A percentile compares a stretch with the other conserved stretches of the same genome.
phyloP scores from a whole-genome alignment of 2,888 invertebrate genomes.

The Germaria angustata region DNA sequence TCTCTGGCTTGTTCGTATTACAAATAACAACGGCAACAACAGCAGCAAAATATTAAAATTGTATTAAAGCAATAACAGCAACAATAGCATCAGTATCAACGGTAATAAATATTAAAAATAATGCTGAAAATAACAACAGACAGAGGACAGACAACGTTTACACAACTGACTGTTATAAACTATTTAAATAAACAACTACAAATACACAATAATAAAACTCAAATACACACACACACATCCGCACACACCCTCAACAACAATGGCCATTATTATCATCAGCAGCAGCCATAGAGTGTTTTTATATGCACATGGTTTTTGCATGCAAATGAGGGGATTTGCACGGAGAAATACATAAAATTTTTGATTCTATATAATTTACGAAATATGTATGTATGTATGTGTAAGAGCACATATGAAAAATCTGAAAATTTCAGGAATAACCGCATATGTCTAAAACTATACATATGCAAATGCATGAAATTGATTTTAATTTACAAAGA shows the following conservation, averaged over 20 bases:
- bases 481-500: no score
- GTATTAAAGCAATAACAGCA: neutral
- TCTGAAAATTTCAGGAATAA: neutral
- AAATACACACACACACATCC: neutral
- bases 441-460: neutral
- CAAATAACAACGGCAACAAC: neutral
- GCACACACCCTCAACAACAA: neutral
- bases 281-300: slow-evolving; percentile 12
- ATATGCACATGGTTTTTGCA: slow-evolving; percentile 6
- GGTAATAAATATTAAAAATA: slow-evolving; percentile 30
- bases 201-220: neutral
- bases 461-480: no score
- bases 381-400: neutral
- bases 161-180: slow-evolving; percentile 49
- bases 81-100: slow-evolving; percentile 12
- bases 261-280: neutral
- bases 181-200: slow-evolving; percentile 37
- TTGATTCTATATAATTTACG: slow-evolving; percentile 10
- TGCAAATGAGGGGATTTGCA: slow-evolving; percentile 3
- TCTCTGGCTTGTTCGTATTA: slow-evolving; percentile 6
- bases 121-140: slow-evolving; percentile 59
- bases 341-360: neutral
- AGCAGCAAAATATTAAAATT: slow-evolving; percentile 14
- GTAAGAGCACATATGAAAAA: neutral
- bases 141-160: slow-evolving; percentile 57